Evolutionary conservation across 1,140 invertebrate species (phyloP), one percentile per base, ranked within the genome.

Genomic region (Apis dorsata): DNA sequence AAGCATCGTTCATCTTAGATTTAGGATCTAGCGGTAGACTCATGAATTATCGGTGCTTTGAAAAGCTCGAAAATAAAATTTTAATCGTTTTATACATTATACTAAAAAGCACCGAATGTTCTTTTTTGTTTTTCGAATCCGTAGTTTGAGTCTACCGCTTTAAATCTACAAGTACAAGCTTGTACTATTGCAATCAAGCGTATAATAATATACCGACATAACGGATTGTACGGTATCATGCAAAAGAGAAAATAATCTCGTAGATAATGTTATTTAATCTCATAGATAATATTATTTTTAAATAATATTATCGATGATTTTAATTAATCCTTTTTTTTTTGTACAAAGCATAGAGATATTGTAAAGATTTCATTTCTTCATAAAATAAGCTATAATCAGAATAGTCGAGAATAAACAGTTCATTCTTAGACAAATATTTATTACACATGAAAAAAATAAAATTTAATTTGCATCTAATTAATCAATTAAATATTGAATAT

Each of bases 141-240:
- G 53, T 59, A 19, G 19, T 57, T 70, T 51, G 79, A 86, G 85
- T 74, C 86, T 84, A 75, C 76, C 76, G 85, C 75, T 80, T 83
- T 49, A 73, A 86, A 66, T 19, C 49, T 55, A 44, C 74, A 63
- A 60, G 70, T 86, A 66, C 65, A 74, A 78, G 62, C 53, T 63
- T 57, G 53, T 59, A 65, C 60, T 73, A 44, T 55, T 34, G 34
- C 53, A 51, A 66, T 69, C 59, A 17, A 17, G 12, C 74, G 81
- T 68, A 63, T 76, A 63, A 65, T 76, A 13, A 78, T 34, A 73
- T 73, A 73, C 60, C 65, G 69, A 79, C 71, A 83, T 71, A 74
- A 69, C 65, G 72, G 72, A 84, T 85, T 79, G 70, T 86, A 85
- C 87, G 86, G 84, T 74, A 83, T 88, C 86, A 85, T 88, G 87